These are phyloP conservation scores for Trypoxylus dichotomus DNA, from an alignment of 1,140 invertebrate genomes.

Conservation along the genomic window DNA sequence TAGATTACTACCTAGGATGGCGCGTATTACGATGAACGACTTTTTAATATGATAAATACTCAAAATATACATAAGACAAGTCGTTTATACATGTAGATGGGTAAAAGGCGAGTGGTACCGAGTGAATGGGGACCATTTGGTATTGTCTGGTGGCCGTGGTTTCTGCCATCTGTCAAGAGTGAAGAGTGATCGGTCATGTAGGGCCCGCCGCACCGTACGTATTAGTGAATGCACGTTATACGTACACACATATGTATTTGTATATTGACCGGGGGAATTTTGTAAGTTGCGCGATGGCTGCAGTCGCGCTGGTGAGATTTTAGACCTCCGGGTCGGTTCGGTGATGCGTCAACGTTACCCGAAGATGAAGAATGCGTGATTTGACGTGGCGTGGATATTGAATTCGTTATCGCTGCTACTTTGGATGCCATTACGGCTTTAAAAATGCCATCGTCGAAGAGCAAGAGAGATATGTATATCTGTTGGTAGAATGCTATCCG, in stretches of 20 bases:
- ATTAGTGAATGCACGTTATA: background rate
- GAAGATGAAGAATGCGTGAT: background rate
- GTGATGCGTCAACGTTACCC: conserved; percentile 2
- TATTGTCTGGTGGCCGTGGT: conserved; percentile 45
- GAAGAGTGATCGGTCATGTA: conserved; percentile 47
- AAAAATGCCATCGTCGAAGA: background rate
- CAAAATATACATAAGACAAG: conserved; percentile 40
- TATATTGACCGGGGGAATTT: background rate
- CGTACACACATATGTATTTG: too few species aligned
- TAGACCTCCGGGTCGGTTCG: conserved; percentile 4
- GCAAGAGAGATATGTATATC: too few species aligned
- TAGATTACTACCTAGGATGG: background rate
- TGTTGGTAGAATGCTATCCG: too few species aligned
- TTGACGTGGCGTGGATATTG: conserved; percentile 9
- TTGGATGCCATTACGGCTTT: conserved; percentile 8
- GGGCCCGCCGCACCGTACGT: background rate
- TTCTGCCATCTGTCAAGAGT: conserved; percentile 51
- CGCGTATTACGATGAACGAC: conserved; percentile 21
- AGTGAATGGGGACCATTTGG: conserved; percentile 34
- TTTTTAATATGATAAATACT: conserved; percentile 50
- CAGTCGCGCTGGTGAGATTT: background rate
- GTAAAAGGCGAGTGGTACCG: background rate
- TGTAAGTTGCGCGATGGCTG: background rate
- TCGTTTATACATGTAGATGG: conserved; percentile 37
- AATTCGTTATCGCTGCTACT: conserved; percentile 13